Base-by-base conservation (phyloP, 2,113 vertebrate genomes). In the Nerophis ophidion region DNA sequence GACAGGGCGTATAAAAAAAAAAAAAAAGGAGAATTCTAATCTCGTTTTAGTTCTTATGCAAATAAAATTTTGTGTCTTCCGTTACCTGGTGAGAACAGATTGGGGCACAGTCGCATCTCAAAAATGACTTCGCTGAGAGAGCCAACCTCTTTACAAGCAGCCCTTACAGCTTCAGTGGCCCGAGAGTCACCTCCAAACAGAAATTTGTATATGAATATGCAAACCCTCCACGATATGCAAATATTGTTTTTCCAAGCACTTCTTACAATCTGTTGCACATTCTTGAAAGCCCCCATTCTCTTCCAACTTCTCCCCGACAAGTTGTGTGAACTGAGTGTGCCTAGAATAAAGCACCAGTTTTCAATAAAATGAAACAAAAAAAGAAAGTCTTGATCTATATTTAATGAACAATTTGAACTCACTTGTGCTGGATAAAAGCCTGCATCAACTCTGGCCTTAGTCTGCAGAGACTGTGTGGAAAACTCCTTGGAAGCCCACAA, bases 91-190 rank as follows among this genome's bases (percentile, higher is more conserved):
- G 83, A 87, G 67, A 88, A 90, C 35, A 90, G 19, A 16, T 85
- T 89, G 42, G 91, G 83, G 73, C 90, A 92, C 33, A 93, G 90
- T 35, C 89, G 90, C 84, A 93, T 91, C 74, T 93, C 92, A 82
- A 93, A 93, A 58, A 91, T 87, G 72, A 89, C 87, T 68, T 91
- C 70, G 52, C 87, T 89, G 58, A 91, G 53, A 4, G 91, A 93
- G 61, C 91, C 91, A 26, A 91, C 85, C 1, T 89, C 90, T 70
- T 75, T 83, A 68, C 92, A 93, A 14, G 88, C 89, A 51, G 57
- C 84, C 72, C 83, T 79, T 2, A 92, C 77, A 17, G 88, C 88
- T 1, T 82, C 66, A 6, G 74, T 83, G 16, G 81, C 76, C 34
- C 79, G 76, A 45, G 82, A 76, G 58, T 90, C 88, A 63, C 65